Evolutionary conservation across 2,888 invertebrate species (phyloP).

Genomic region (Cheilosia pagana): DNA sequence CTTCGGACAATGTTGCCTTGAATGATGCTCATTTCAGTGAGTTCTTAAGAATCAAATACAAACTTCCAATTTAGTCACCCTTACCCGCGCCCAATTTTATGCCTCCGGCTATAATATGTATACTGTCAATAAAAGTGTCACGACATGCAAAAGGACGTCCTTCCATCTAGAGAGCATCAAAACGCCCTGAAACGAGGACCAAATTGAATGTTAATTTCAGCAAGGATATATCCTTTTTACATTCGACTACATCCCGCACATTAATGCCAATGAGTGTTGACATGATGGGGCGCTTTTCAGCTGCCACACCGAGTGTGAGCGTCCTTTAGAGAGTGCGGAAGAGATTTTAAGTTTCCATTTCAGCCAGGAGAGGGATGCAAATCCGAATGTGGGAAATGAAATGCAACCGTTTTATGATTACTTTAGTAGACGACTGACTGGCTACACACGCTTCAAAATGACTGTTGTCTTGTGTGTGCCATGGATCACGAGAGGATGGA

Average conservation of each 20-base stretch:
- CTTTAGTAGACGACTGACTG: constrained; percentile 57
- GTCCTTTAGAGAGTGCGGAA: not conserved
- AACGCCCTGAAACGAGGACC: constrained; percentile 57
- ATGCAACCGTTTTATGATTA: constrained; percentile 73
- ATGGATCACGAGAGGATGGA: not conserved
- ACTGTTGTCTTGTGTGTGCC: constrained; percentile 20
- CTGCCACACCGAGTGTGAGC: not conserved
- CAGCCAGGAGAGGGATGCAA: constrained; percentile 58
- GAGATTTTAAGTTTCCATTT: constrained; percentile 55
- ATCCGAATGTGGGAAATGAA: constrained; percentile 70
- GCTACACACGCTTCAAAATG: constrained; percentile 3
- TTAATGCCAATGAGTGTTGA: constrained; percentile 66
- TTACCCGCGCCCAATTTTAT: no score
- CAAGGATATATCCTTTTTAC: constrained; percentile 58
- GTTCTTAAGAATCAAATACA: no score
- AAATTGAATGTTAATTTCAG: constrained; percentile 71
- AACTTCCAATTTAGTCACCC: no score
- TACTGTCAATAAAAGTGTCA: constrained; percentile 47
- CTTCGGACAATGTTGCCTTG: no score
- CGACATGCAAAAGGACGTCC: constrained; percentile 60
- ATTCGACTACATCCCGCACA: constrained; percentile 59
- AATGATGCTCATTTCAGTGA: no score
- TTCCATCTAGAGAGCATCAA: constrained; percentile 54
- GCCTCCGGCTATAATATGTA: not conserved
- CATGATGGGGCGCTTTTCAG: constrained; percentile 1